These are phyloP conservation scores for Acipenser transmontanus DNA, from an alignment of 2,797 vertebrate genomes.

Conservation along the genomic window DNA sequence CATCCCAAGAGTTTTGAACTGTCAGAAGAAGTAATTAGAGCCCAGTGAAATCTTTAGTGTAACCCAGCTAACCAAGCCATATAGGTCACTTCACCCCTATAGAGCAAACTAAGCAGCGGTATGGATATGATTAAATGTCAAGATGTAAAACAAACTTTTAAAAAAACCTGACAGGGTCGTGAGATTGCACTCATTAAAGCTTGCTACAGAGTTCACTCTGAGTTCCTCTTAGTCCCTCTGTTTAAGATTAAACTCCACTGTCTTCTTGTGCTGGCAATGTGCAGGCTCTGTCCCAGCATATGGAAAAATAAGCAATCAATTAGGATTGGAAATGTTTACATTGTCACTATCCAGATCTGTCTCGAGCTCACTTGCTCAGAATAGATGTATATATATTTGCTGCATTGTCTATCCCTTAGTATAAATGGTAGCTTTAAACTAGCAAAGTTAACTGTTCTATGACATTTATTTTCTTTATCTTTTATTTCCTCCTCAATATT, in stretches of 20 bases:
- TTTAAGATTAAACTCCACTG: slow-evolving; percentile 12
- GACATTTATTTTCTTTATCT: too few relatives aligned
- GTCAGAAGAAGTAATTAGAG: slow-evolving; percentile 24
- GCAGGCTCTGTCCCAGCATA: slow-evolving; percentile 12
- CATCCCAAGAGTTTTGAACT: slow-evolving; percentile 13
- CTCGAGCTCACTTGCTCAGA: too few relatives aligned
- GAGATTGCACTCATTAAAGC: slow-evolving; percentile 25
- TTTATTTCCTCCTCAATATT: too few relatives aligned
- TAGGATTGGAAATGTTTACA: slow-evolving; percentile 42
- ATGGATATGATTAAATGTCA: slow-evolving; percentile 32
- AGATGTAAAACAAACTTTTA: slow-evolving; percentile 21
- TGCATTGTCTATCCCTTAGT: too few relatives aligned
- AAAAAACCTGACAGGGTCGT: slow-evolving; percentile 17
- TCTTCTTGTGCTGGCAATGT: slow-evolving; percentile 18
- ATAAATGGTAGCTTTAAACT: too few relatives aligned
- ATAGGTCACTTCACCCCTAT: slow-evolving; percentile 6
- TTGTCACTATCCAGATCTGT: slow-evolving; percentile 16
- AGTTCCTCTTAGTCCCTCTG: slow-evolving; percentile 4
- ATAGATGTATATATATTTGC: too few relatives aligned
- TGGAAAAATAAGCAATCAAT: slow-evolving; percentile 45
- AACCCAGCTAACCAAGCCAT: neutral
- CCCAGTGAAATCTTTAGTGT: slow-evolving; percentile 26
- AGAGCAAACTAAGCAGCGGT: slow-evolving; percentile 7
- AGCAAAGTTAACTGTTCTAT: too few relatives aligned
- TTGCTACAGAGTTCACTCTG: slow-evolving; percentile 13